Conservation (phyloP, 2,113 vertebrate genomes). For the Saccopteryx leptura region DNA sequence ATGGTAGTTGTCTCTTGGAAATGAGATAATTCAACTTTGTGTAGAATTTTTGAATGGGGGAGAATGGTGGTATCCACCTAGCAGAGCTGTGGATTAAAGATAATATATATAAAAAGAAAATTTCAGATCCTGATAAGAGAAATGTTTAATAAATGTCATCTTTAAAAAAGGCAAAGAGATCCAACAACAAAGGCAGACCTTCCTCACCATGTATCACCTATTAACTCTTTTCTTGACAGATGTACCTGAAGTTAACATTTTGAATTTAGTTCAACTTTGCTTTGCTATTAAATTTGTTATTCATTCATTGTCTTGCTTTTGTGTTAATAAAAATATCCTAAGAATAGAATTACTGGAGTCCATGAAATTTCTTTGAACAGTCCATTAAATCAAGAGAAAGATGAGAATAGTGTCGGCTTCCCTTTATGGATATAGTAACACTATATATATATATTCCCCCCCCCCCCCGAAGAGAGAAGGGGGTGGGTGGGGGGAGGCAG, state of each 20-base stretch:
- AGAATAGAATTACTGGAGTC: not conserved
- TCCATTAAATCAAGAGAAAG: not conserved
- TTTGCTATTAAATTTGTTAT: slow-evolving; percentile 4
- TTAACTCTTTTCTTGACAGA: not conserved
- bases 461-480: too few species aligned
- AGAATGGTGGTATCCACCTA: not conserved
- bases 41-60: not conserved
- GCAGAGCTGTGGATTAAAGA: not conserved
- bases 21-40: not conserved
- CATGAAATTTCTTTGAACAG: not conserved
- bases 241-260: not conserved
- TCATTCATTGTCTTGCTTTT: not conserved
- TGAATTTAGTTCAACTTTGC: slow-evolving; percentile 33
- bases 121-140: not conserved
- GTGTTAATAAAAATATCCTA: not conserved
- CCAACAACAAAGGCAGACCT: not conserved
- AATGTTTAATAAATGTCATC: not conserved
- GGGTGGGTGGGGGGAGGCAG: too few species aligned
- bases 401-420: not conserved
- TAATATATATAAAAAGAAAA: not conserved
- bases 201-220: not conserved
- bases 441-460: not conserved
- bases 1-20: not conserved
- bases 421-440: not conserved
- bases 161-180: not conserved